A percentile compares a stretch with the other conserved stretches of the same genome.
Evolutionary conservation across 1,140 invertebrate species (phyloP).

Genomic region (Riptortus pedestris): DNA sequence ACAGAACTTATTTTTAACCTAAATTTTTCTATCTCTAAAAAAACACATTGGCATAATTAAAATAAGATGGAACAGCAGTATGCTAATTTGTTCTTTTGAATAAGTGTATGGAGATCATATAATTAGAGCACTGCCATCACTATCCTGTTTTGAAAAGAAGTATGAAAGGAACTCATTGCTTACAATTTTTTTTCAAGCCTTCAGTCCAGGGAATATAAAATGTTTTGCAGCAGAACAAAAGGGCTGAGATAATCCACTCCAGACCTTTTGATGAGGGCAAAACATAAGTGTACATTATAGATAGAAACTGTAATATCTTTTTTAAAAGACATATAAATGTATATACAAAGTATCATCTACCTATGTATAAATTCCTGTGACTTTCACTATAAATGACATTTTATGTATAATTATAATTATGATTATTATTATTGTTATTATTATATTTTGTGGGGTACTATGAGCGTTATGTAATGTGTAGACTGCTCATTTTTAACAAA

Average conservation of each 20-base stretch:
- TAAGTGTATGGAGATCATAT: too few relatives aligned
- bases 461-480: constrained; percentile 22
- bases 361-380: constrained; percentile 18
- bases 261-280: constrained; percentile 1
- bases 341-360: constrained; percentile 13
- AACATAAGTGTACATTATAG: neutral
- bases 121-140: too few relatives aligned
- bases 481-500: constrained; percentile 22
- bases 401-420: constrained; percentile 16
- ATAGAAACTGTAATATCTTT: constrained; percentile 2
- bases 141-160: too few relatives aligned
- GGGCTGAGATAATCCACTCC: neutral
- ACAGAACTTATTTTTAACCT: too few relatives aligned
- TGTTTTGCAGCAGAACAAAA: neutral
- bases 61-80: too few relatives aligned
- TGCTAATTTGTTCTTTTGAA: too few relatives aligned
- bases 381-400: constrained; percentile 9
- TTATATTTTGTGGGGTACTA: constrained; percentile 19
- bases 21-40: too few relatives aligned
- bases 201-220: neutral
- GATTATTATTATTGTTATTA: constrained; percentile 13
- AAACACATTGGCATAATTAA: too few relatives aligned
- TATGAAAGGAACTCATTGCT: too few relatives aligned
- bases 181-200: constrained; percentile 12
- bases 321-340: neutral